A percentile compares a stretch with the other conserved stretches of the same genome.
phyloP scores from a whole-genome alignment of 2,113 vertebrate species.

The Falco punctatus region DNA sequence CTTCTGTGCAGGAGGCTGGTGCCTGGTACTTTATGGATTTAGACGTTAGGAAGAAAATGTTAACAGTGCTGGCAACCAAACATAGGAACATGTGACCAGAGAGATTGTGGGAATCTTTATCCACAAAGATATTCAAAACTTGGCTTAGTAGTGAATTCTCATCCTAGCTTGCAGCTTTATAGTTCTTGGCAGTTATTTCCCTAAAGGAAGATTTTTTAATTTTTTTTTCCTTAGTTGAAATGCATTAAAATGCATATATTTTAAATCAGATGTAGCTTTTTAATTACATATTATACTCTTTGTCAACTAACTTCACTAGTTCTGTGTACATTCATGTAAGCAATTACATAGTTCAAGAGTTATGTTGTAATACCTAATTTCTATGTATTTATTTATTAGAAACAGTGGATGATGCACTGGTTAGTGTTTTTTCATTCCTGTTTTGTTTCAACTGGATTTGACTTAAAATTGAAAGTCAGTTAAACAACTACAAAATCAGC shows the following conservation, averaged over 20 bases:
- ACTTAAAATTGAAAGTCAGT: not conserved
- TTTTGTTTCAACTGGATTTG: not conserved
- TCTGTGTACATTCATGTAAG: not conserved
- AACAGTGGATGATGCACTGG: not conserved
- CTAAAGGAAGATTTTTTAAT: not conserved
- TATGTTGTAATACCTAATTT: not conserved
- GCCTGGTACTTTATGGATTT: not conserved
- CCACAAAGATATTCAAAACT: not conserved
- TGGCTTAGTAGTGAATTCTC: not conserved
- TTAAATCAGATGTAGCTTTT: not conserved
- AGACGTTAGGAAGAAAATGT: not conserved
- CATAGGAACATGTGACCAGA: not conserved
- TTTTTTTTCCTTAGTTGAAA: not conserved
- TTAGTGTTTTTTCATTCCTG: not conserved
- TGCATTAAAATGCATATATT: not conserved
- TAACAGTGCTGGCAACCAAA: not conserved
- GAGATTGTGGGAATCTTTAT: not conserved
- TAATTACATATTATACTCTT: not conserved
- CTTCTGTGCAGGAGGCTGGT: not conserved
- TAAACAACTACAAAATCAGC: not conserved
- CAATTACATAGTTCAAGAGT: not conserved
- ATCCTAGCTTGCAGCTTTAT: not conserved
- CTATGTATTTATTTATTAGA: not conserved
- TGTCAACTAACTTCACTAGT: not conserved
- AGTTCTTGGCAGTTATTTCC: not conserved